Conservation (phyloP, 2,113 vertebrate genomes). For the Anoura caudifer region DNA sequence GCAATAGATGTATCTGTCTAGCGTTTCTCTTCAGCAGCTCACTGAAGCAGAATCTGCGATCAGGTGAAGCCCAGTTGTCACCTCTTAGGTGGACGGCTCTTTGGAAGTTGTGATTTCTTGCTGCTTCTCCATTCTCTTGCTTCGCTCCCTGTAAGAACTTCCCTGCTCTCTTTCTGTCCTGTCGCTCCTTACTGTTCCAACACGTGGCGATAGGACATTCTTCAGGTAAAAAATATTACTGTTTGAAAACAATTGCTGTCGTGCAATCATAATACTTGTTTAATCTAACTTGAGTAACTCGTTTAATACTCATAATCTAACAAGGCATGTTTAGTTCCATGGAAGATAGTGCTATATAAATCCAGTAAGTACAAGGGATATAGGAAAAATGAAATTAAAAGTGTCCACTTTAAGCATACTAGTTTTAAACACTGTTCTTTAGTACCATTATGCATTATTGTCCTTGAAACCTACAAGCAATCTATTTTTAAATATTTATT, state of each 20-base stretch:
- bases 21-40: not conserved
- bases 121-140: not conserved
- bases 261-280: not conserved
- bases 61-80: not conserved
- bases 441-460: not conserved
- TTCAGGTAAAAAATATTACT: not conserved
- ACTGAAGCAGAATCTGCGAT: not conserved
- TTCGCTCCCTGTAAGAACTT: not conserved
- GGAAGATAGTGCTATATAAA: not conserved
- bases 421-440: not conserved
- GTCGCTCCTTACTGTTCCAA: not conserved
- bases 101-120: not conserved
- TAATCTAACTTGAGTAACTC: no score
- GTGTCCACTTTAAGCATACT: not conserved
- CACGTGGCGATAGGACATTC: not conserved
- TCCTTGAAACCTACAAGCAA: not conserved
- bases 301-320: no score
- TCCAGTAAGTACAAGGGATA: not conserved
- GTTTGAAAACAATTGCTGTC: slow-evolving; percentile 9
- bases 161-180: not conserved
- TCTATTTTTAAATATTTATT: not conserved
- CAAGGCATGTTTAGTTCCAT: not conserved
- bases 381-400: not conserved
- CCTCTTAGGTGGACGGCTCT: not conserved
- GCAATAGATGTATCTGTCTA: not conserved